Evolutionary conservation across 2,888 invertebrate species (phyloP), one percentile per base, ranked within the genome.

Genomic region (Eristalis tenax): DNA sequence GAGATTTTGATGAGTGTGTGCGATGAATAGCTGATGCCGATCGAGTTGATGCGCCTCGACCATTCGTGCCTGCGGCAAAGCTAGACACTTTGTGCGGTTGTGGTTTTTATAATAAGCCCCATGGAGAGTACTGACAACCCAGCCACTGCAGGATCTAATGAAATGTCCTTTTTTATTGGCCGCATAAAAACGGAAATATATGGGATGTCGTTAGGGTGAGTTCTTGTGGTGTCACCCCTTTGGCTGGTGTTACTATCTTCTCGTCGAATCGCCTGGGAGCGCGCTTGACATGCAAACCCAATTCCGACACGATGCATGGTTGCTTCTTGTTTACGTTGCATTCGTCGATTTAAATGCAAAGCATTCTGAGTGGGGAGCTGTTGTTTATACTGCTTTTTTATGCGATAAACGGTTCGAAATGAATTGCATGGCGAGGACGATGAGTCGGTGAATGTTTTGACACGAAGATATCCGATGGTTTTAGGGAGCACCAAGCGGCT

Each of bases 1-100:
- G 91, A 91, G 91, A 90, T 91, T 91, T 91, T 91, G 91, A 91
- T 91, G 91, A 91, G 91, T 90, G 74, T 86, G 86, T 86, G 86
- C 70, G 86, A 86, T 86, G 86, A 86, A 86, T 86, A 86, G 82
- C 73, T 82, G 76, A 85, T 85, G 50, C 18, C 50, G 8, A 50
- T 18, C 50, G 18, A 18, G 50, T 8, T 50, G 50, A 50, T 18
- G 50, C 50, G n/a, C 18, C 18, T 18, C 50, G 18, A 38, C 50
- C 32, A 8, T 10, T 4, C 43, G 18, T 50, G 18, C 18, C 50
- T 50, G 50, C 50, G 50, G 50, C 8, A 2, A 8, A 50, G 18
- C 50, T 18, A 18, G 50, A 50, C 50, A n/a, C 50, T 18, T 1
- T 32, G 18, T n/a, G 35, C 56, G 23, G 32, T 38, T 56, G 35